phyloP scores from a whole-genome alignment of 2,113 vertebrate genomes.

The Climacteris rufus region DNA sequence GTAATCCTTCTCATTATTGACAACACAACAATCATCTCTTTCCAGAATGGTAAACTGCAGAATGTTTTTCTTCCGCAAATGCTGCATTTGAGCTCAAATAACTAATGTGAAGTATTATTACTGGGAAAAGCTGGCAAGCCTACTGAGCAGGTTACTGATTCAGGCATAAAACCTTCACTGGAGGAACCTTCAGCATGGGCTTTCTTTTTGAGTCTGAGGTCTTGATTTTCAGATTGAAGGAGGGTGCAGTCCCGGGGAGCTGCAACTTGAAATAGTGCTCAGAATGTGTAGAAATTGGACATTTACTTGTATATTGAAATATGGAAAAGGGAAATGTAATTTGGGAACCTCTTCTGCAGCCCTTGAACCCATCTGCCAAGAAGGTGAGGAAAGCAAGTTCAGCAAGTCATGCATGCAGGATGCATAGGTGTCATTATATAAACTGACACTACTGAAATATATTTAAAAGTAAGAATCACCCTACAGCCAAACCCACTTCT shows the following conservation, averaged over 20 bases:
- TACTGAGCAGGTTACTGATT: neutral
- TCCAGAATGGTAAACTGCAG: neutral
- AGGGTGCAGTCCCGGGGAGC: neutral
- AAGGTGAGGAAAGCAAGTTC: neutral
- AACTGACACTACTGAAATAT: neutral
- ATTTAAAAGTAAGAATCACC: neutral
- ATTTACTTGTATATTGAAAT: neutral
- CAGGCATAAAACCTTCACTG: neutral
- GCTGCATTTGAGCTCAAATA: neutral
- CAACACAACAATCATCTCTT: slow-evolving; percentile 31
- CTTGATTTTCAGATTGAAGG: neutral
- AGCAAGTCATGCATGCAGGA: neutral
- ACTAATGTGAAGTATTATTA: neutral
- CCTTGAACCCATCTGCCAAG: neutral
- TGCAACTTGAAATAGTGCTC: neutral
- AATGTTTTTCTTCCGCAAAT: slow-evolving; percentile 19
- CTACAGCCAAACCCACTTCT: neutral
- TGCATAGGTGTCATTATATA: neutral
- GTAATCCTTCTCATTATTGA: slow-evolving; percentile 31
- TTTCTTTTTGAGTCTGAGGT: neutral
- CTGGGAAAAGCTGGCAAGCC: neutral
- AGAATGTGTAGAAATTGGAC: neutral
- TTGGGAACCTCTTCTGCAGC: neutral
- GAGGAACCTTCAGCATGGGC: neutral
- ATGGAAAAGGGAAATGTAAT: neutral